These are phyloP conservation scores for Eutrigla gurnardus DNA, from an alignment of 2,797 vertebrate species.

Conservation along the genomic window DNA sequence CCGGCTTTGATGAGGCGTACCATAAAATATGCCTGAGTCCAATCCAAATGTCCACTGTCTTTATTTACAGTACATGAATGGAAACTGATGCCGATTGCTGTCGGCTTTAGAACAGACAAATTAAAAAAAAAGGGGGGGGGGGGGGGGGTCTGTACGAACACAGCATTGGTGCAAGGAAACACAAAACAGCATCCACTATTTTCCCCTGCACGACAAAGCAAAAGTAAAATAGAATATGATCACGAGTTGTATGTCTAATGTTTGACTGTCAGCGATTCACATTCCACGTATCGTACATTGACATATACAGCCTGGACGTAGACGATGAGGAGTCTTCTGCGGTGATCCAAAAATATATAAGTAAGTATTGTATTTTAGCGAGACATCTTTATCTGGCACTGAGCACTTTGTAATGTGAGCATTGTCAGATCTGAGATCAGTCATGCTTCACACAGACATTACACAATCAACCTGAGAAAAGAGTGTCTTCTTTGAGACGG, in stretches of 20 bases:
- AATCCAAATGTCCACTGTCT: slow-evolving; percentile 50
- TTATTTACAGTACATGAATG: slow-evolving; percentile 87
- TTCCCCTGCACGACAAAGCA: slow-evolving; percentile 46
- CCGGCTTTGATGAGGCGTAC: background rate
- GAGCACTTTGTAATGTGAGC: slow-evolving; percentile 66
- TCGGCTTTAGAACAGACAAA: slow-evolving; percentile 48
- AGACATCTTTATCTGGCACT: slow-evolving; percentile 64
- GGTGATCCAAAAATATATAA: slow-evolving; percentile 68
- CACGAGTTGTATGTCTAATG: slow-evolving; percentile 39
- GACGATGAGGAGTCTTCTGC: slow-evolving; percentile 26
- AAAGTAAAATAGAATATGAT: slow-evolving; percentile 26
- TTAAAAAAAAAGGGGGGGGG: slow-evolving; percentile 27
- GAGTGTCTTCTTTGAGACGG: slow-evolving; percentile 72
- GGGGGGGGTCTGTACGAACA: slow-evolving; percentile 33
- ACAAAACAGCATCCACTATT: slow-evolving; percentile 35
- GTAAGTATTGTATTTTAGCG: slow-evolving; percentile 41
- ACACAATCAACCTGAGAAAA: slow-evolving; percentile 83
- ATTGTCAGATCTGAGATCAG: slow-evolving; percentile 60
- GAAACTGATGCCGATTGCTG: slow-evolving; percentile 61
- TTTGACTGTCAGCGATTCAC: slow-evolving; percentile 56
- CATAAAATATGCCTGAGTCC: slow-evolving; percentile 15
- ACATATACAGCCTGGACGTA: slow-evolving; percentile 57
- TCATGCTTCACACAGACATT: slow-evolving; percentile 62
- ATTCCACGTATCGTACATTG: slow-evolving; percentile 65
- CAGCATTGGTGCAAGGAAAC: slow-evolving; percentile 33